Evolutionary conservation across 1,140 invertebrate genomes (phyloP), one percentile per base, ranked within the genome.

Genomic region (Delia radicum): DNA sequence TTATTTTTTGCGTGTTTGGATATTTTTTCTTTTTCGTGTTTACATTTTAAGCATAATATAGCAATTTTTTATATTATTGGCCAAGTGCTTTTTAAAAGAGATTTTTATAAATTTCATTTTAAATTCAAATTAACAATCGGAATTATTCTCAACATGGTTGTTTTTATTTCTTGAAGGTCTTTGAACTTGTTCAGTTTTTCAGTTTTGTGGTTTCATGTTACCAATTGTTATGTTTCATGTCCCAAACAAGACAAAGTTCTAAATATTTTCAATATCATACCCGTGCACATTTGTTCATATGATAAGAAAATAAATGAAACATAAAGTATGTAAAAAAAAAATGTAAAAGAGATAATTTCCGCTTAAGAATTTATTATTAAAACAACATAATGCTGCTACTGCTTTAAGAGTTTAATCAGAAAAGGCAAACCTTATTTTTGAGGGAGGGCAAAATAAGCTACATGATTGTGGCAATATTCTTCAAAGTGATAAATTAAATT

Each of bases 301-400:
- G 29, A 69, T 37, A 33, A 69, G 29, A 67, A 67, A 10, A 15
- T 3, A 33, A 33, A 69, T 31, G 31, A 69, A 33, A 29, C 29
- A n/a, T 42, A 42, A 42, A 42, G 7, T 12, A 69, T 5, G 37
- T n/a, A 31, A 69, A 65, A 69, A 69, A n/a, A 69, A 37, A 33
- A 18, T 69, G 18, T 69, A 69, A 31, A 69, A 37, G n/a, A 69
- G 65, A 69, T 69, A 69, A 69, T 69, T 69, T 69, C 65, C 29
- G 65, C n/a, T 7, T 33, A 18, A 33, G 18, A 69, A 69, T 69
- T 69, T 33, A 69, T 69, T 69, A 69, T 31, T 33, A 69, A 69
- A 69, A 65, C 18, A 29, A n/a, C 13, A n/a, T n/a, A n/a, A n/a
- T n/a, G n/a, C n/a, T n/a, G n/a, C n/a, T n/a, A n/a, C n/a, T n/a